Evolutionary conservation across 2,113 vertebrate genomes (phyloP), one percentile per base, ranked within the genome.

Genomic region (Prietella phreatophila): DNA sequence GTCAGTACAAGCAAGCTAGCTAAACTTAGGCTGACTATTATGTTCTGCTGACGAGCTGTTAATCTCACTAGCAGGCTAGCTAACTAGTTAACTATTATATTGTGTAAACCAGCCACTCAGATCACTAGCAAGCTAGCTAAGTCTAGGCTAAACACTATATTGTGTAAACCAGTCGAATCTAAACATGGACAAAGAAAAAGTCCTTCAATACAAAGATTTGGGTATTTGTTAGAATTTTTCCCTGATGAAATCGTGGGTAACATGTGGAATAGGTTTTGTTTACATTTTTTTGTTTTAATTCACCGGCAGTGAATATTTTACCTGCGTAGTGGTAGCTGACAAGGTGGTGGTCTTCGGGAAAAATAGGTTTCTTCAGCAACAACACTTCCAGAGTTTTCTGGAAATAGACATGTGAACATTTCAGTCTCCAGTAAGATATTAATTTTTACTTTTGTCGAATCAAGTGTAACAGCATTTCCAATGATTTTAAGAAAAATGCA

Each of bases 321-420:
- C 99, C 99, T 95, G 97, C 97, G 94, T 99, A 99, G 96, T 99
- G 99, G 95, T 99, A 99, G 88, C 95, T 93, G 67, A 94, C 91
- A 90, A 99, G 94, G 0, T 95, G 95, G 87, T 98, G 97, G 58
- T 92, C 92, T 84, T 93, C 93, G 0, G 94, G 93, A 86, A 96
- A 93, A 86, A 96, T 82, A 6, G 96, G 96, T n/a, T 92, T 95
- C 93, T 96, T 96, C 90, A 97, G 90, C 76, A 99, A 94, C 94
- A 99, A 90, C 92, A 95, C 95, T 89, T 94, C 95, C 90, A 99
- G 93, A 5, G 96, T 95, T 92, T 94, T 96, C 99, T 99, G 91
- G 80, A 84, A 84, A 79, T 13, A 39, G 2, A 88, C 67, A 61
- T n/a, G n/a, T n/a, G 17, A 22, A 50, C 47, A 69, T 85, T 5